Base-by-base conservation (phyloP, 2,888 invertebrate genomes). In the Itoplectis maculator region DNA sequence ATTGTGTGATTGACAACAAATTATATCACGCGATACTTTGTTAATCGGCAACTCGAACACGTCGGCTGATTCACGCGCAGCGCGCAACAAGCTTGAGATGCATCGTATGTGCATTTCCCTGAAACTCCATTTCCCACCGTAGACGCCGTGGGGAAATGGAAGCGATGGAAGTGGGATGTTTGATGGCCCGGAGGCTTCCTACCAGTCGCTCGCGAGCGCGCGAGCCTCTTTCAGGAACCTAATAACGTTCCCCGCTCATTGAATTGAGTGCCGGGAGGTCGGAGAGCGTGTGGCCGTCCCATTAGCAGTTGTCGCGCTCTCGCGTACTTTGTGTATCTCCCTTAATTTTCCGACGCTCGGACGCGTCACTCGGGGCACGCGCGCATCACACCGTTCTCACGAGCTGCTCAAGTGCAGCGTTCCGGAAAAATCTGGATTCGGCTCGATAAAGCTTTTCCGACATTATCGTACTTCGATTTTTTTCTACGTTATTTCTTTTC, bases 191-290 rank as follows among this genome's bases (percentile, higher is more conserved):
- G 29, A 59, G 59, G 76, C 37, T 59, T 59, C 76, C 40, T 63
- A 54, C 37, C 51, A 63, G 49, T 63, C 61, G 9, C n/a, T n/a
- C n/a, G n/a, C n/a, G n/a, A n/a, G n/a, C n/a, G n/a, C 73, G 49
- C 37, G 74, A 42, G 15, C 40, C 65, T 54, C 76, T 66, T 68
- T 76, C 56, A 68, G 68, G 59, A 29, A 47, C 56, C 47, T 68
- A 68, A 68, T 68, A 66, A 59, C 47, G 18, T 68, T 59, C 37
- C 54, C 29, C 66, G 61, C 40, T 75, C 56, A 75, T 66, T 56
- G 56, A 20, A 56, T 56, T n/a, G 56, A 29, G 13, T 56, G 29
- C 9, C 29, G 56, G 13, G 56, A 56, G 56, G 20, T 29, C 9
- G 11, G 54, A 54, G 29, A 54, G 29, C 56, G 56, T 51, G 49